Evolutionary conservation across 2,888 invertebrate species (phyloP), one percentile per base, ranked within the genome.

Genomic region (Mimachlamys varia): DNA sequence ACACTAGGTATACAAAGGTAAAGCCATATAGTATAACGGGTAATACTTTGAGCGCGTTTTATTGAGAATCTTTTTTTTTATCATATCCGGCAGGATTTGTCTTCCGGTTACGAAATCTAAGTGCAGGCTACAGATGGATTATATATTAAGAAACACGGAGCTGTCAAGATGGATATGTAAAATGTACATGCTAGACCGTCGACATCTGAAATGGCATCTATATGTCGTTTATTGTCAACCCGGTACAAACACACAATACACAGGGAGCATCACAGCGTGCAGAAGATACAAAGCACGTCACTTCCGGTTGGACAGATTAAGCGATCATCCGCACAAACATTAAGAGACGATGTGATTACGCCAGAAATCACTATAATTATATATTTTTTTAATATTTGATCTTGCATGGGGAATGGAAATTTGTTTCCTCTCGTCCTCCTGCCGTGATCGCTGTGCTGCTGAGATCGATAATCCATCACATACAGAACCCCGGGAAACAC

Each of bases 301-400:
- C 76, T 76, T 76, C 76, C 76, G 76, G 76, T 33, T 76, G 76
- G 27, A 76, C 76, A 76, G 76, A 27, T 76, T n/a, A 76, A 33
- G 76, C 33, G 33, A 76, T 76, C 76, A 76, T 76, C 76, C 76
- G 33, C 7, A 12, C 76, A 33, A 76, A 76, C 76, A 76, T 33
- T 33, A 22, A 27, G 33, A 76, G 76, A 76, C 33, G 13, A 76
- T 27, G 76, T 76, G 10, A 27, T 76, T 76, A 76, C 76, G 76
- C 0, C 33, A 12, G 33, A 33, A 76, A 33, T 33, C 33, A 76
- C 33, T 33, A 22, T 76, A 76, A 76, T 76, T 76, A 76, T 13
- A 76, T 13, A 76, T 33, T 76, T 33, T 15, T 62, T 10, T 10
- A 22, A 76, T 33, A 22, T 76, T 76, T 33, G 27, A 76, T 76